phyloP scores from a whole-genome alignment of 2,888 invertebrate species.

The Dicranocentrus wangi region DNA sequence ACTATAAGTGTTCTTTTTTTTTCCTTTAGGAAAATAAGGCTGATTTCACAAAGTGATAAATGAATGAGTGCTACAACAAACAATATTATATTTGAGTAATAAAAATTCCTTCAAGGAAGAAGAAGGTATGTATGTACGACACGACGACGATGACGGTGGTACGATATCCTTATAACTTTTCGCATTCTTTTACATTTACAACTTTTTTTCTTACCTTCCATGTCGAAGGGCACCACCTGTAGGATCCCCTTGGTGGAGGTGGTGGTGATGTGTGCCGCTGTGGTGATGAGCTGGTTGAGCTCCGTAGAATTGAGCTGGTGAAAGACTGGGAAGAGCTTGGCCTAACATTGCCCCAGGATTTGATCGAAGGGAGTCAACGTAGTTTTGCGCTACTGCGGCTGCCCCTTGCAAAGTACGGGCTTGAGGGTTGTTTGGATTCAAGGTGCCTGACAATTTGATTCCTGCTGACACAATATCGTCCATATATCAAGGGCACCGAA shows the following conservation, averaged over 20 bases:
- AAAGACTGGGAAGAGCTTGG: constrained; percentile 41
- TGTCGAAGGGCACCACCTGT: constrained; percentile 34
- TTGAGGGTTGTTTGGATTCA: constrained; percentile 26
- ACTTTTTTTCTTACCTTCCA: constrained; percentile 30
- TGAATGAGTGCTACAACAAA: neutral
- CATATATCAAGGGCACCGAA: too few relatives aligned
- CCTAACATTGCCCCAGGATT: constrained; percentile 26
- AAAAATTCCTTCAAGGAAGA: constrained; percentile 25
- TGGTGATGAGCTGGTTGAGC: constrained; percentile 34
- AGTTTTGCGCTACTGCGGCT: constrained; percentile 4
- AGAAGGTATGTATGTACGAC: too few relatives aligned
- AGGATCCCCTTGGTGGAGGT: constrained; percentile 22
- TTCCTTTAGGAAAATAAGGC: neutral
- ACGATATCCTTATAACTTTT: neutral
- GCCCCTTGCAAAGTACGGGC: constrained; percentile 21
- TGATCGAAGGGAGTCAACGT: constrained; percentile 23
- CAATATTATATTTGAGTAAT: neutral
- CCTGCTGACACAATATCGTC: too few relatives aligned
- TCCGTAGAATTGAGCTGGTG: constrained; percentile 37
- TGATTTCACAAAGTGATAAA: neutral
- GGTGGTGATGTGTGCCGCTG: constrained; percentile 34
- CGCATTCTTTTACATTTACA: neutral
- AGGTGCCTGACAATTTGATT: constrained; percentile 5
- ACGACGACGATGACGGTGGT: too few relatives aligned
- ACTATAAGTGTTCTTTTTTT: neutral